A percentile compares a stretch with the other conserved stretches of the same genome.
Evolutionary conservation across 2,113 vertebrate species (phyloP).

Genomic region (Orientallactaga bullata): DNA sequence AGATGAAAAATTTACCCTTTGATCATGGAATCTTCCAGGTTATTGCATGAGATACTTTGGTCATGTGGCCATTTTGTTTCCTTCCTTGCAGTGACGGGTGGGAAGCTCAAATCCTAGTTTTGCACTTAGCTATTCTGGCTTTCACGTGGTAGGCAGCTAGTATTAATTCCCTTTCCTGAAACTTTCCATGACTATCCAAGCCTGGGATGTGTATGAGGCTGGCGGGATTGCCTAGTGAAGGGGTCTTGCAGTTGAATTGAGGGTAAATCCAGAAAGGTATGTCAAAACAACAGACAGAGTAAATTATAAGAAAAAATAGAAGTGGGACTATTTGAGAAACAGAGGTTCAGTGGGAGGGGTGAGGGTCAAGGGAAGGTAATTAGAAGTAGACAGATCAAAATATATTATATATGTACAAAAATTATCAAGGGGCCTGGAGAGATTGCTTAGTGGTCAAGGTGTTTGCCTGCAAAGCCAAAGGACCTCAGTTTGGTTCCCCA

Average conservation of each 20-base stretch:
- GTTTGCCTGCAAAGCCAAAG: too few relatives aligned
- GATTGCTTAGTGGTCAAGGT: too few relatives aligned
- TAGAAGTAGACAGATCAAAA: neutral
- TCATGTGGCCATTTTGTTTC: neutral
- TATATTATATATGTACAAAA: too few relatives aligned
- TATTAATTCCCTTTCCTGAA: neutral
- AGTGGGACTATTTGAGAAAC: too few relatives aligned
- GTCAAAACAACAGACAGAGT: neutral
- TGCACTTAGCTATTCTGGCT: neutral
- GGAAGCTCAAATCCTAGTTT: neutral
- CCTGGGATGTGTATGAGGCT: neutral
- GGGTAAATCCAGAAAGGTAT: neutral
- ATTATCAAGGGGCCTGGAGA: too few relatives aligned
- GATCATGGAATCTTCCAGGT: neutral
- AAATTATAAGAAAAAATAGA: neutral
- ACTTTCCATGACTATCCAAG: neutral
- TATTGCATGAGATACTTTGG: neutral
- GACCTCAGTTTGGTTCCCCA: too few relatives aligned
- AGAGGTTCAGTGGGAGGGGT: too few relatives aligned
- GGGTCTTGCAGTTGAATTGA: neutral
- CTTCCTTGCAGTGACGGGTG: neutral
- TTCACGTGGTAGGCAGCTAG: neutral
- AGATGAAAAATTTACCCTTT: neutral
- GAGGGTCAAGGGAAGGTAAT: too few relatives aligned
- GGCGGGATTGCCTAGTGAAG: neutral